Evolutionary conservation across 2,113 vertebrate genomes (phyloP).

Genomic region (Nycticebus coucang): DNA sequence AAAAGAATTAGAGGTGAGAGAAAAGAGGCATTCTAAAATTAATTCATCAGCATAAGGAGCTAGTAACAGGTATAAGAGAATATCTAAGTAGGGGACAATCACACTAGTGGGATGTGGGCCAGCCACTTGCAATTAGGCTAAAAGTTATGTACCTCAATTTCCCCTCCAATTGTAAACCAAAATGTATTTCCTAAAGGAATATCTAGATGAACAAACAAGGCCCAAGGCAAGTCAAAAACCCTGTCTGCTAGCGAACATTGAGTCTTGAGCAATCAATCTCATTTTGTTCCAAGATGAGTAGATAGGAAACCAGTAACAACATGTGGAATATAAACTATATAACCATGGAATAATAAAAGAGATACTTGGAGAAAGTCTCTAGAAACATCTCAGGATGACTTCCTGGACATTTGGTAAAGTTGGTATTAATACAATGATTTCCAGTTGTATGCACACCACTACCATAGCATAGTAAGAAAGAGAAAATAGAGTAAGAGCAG

Average conservation of each 20-base stretch:
- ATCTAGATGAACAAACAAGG: not conserved
- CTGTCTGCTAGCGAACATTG: not conserved
- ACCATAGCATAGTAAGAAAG: not conserved
- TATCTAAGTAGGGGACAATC: not conserved
- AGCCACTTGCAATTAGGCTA: not conserved
- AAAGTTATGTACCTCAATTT: not conserved
- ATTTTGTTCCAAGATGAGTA: conserved; percentile 14
- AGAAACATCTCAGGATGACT: conserved; percentile 1
- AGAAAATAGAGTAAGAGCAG: not conserved
- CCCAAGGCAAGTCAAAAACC: not conserved
- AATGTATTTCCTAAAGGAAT: not conserved
- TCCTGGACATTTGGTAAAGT: not conserved
- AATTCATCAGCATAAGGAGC: not conserved
- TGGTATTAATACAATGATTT: not conserved
- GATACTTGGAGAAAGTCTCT: not conserved
- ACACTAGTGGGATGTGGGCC: not conserved
- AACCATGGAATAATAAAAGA: not conserved
- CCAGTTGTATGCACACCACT: not conserved
- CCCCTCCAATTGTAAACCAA: not conserved
- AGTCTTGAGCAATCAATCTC: not conserved
- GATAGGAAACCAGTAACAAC: not conserved
- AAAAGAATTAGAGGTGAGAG: not conserved
- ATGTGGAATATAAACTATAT: not conserved
- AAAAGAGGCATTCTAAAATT: not conserved
- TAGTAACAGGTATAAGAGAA: not conserved